Conservation (phyloP, 23 tunicate genomes). For the Trididemnum miniatum region DNA sequence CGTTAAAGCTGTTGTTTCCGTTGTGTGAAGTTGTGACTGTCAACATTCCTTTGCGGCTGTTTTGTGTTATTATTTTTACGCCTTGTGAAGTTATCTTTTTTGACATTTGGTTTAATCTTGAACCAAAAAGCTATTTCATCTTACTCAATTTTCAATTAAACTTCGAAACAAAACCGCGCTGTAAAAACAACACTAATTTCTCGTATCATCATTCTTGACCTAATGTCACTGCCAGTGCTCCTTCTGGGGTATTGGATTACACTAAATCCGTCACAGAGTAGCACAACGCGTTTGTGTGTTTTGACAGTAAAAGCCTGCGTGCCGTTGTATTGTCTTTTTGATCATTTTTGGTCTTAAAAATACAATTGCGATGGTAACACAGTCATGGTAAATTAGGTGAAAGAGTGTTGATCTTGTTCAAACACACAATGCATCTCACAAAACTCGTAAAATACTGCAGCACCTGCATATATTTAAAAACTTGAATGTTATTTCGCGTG, state of each 20-base stretch:
- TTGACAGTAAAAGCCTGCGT: not conserved
- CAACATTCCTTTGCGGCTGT: no score
- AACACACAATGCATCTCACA: no score
- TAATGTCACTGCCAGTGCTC: not conserved
- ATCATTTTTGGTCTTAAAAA: no score
- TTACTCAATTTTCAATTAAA: conserved; percentile 1
- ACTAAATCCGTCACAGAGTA: conserved; percentile 6
- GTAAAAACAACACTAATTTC: not conserved
- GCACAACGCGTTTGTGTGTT: not conserved
- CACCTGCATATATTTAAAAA: no score
- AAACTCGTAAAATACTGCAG: no score
- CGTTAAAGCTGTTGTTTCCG: no score
- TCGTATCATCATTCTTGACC: not conserved
- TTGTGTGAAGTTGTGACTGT: no score
- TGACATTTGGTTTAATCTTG: not conserved
- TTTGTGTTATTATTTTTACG: not conserved
- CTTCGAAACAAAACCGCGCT: not conserved
- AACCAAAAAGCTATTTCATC: not conserved
- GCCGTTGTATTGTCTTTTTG: not conserved
- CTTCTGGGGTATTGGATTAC: not conserved
- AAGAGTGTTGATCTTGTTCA: not conserved
- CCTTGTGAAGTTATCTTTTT: not conserved
- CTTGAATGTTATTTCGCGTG: no score
- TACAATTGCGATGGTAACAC: not conserved
- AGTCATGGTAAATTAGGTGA: not conserved